A percentile compares a stretch with the other conserved stretches of the same genome.
Evolutionary conservation across 2,797 vertebrate genomes (phyloP).

Genomic region (Sebastes cheni): DNA sequence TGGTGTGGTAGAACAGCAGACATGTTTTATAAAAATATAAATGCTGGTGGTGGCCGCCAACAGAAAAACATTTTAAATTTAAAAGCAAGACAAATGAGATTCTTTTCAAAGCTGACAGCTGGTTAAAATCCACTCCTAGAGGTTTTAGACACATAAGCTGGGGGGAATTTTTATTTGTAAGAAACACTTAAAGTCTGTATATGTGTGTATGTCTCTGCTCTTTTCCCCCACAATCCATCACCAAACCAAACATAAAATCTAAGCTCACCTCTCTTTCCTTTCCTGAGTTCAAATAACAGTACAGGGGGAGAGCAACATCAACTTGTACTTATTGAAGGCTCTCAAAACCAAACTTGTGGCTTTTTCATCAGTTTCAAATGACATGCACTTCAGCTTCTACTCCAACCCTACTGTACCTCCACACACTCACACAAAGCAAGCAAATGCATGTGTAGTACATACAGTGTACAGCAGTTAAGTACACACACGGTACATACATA

Average conservation of each 20-base stretch:
- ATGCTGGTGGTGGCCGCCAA: constrained; percentile 8
- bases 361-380: constrained; percentile 73
- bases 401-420: constrained; percentile 4
- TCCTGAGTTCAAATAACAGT: constrained; percentile 64
- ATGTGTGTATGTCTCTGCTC: constrained; percentile 34
- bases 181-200: constrained; percentile 39
- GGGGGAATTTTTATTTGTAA: constrained; percentile 18
- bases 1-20: constrained; percentile 11
- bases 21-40: constrained; percentile 23
- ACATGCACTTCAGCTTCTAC: constrained; percentile 36
- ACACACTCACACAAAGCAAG: constrained; percentile 16
- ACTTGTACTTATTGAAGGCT: constrained; percentile 47
- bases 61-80: constrained; percentile 28
- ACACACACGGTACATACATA: background rate
- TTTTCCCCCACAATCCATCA: constrained; percentile 61
- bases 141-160: constrained; percentile 36
- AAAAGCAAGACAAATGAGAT: constrained; percentile 52
- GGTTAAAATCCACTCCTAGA: constrained; percentile 38
- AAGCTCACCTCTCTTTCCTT: constrained; percentile 66
- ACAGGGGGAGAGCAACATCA: constrained; percentile 33
- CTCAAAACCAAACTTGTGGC: constrained; percentile 66
- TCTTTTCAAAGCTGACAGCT: constrained; percentile 46
- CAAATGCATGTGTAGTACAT: constrained; percentile 11
- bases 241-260: constrained; percentile 60
- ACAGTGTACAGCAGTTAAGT: background rate